Percentiles rank a stretch among this genome's conserved stretches.
phyloP scores from a whole-genome alignment of 2,888 invertebrate genomes.

The Melipona beecheii region DNA sequence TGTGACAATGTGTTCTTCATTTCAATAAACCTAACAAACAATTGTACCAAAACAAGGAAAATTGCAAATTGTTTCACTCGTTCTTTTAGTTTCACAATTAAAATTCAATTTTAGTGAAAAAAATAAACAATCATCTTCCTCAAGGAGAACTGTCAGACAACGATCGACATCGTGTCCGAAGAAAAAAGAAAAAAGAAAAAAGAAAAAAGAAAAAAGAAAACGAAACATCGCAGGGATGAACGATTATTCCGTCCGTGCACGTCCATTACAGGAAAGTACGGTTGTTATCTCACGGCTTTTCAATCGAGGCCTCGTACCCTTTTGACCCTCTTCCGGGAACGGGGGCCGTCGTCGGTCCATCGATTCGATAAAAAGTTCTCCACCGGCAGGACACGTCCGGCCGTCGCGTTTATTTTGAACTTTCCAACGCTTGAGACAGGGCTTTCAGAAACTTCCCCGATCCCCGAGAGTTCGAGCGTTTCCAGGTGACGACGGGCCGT shows the following conservation, averaged over 20 bases:
- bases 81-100: too few relatives aligned
- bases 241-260: neutral
- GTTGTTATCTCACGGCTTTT: slow-evolving; percentile 11
- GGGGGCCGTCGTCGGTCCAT: neutral
- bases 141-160: neutral
- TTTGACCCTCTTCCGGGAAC: neutral
- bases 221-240: too few relatives aligned
- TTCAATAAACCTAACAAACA: too few relatives aligned
- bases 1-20: too few relatives aligned
- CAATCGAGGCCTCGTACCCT: slow-evolving; percentile 15
- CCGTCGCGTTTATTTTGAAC: slow-evolving; percentile 45
- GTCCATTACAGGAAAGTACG: slow-evolving; percentile 2
- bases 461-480: slow-evolving; percentile 5
- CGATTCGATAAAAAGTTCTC: slow-evolving; percentile 39
- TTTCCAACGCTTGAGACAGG: slow-evolving; percentile 37
- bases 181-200: too few relatives aligned
- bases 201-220: too few relatives aligned
- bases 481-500: slow-evolving; percentile 7
- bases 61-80: too few relatives aligned
- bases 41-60: too few relatives aligned
- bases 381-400: slow-evolving; percentile 2
- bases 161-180: neutral
- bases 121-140: too few relatives aligned
- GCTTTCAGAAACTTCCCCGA: slow-evolving; percentile 38
- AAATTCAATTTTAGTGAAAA: too few relatives aligned